Percentiles rank a stretch among this genome's conserved stretches.
These are phyloP conservation scores for Phyllotreta cruciferae DNA, from an alignment of 2,888 invertebrate species.

Conservation along the genomic window DNA sequence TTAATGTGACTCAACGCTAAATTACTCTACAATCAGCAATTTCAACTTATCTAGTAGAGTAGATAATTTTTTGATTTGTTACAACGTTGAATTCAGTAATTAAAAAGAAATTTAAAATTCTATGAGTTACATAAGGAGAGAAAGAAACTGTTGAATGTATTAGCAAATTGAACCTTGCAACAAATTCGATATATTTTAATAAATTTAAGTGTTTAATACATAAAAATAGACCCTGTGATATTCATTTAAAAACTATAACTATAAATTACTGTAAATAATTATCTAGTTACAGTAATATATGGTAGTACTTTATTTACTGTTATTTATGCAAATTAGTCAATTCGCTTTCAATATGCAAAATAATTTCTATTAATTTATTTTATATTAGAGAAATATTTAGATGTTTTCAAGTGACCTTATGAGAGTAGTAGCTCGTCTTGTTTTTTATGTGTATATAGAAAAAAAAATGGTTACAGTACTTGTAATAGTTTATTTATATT, in stretches of 20 bases:
- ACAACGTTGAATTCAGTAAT: too few species aligned
- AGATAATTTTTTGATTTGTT: too few species aligned
- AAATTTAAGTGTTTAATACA: neutral
- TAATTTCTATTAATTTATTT: slow-evolving; percentile 3
- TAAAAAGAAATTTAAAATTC: too few species aligned
- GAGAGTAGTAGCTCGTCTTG: slow-evolving; percentile 7
- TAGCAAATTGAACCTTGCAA: too few species aligned
- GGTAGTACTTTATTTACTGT: too few species aligned
- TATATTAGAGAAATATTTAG: neutral
- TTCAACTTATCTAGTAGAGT: neutral
- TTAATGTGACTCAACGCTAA: neutral
- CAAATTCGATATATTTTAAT: too few species aligned
- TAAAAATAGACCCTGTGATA: neutral
- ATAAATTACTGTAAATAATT: too few species aligned
- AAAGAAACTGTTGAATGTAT: too few species aligned
- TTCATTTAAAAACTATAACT: too few species aligned
- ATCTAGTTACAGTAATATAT: too few species aligned
- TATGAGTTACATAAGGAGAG: too few species aligned
- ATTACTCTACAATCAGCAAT: neutral
- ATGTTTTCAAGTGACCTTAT: slow-evolving; percentile 10
- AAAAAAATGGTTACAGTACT: slow-evolving; percentile 46
- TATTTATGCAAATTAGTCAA: neutral
- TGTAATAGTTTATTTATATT: slow-evolving; percentile 59
- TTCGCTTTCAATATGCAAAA: slow-evolving; percentile 1
- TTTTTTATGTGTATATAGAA: slow-evolving; percentile 3